phyloP scores from a whole-genome alignment of 2,797 vertebrate species.

The Microctenopoma steveboyesi region DNA sequence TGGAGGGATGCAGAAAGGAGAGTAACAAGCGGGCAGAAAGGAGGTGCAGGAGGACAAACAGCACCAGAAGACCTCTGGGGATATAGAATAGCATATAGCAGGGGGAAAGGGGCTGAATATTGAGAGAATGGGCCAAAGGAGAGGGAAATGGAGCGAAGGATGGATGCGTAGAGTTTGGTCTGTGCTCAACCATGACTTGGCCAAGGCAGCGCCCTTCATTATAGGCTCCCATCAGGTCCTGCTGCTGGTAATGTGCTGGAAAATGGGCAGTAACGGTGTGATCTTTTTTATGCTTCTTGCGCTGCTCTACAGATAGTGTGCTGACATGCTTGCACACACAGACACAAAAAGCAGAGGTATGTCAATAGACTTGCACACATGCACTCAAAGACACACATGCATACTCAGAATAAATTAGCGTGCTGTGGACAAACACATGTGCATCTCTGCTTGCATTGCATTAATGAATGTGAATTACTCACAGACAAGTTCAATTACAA shows the following conservation, averaged over 20 bases:
- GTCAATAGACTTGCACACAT: slow-evolving; percentile 3
- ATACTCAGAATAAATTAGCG: slow-evolving; percentile 15
- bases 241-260: slow-evolving; percentile 79
- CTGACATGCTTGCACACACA: slow-evolving; percentile 20
- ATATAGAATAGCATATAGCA: slow-evolving; percentile 45
- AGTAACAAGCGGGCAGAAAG: slow-evolving; percentile 30
- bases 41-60: slow-evolving; percentile 30
- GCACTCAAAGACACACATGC: not conserved
- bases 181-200: slow-evolving; percentile 75
- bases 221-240: slow-evolving; percentile 74
- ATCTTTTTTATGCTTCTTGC: slow-evolving; percentile 76
- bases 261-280: slow-evolving; percentile 77
- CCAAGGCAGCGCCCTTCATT: slow-evolving; percentile 75
- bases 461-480: slow-evolving; percentile 4
- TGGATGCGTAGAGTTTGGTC: slow-evolving; percentile 66
- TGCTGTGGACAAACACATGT: slow-evolving; percentile 1
- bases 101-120: slow-evolving; percentile 15
- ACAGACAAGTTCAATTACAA: slow-evolving; percentile 1
- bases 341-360: slow-evolving; percentile 8
- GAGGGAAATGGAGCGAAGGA: slow-evolving; percentile 57
- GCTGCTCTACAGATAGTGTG: slow-evolving; percentile 52
- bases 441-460: slow-evolving; percentile 17
- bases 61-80: slow-evolving; percentile 44
- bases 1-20: slow-evolving; percentile 25
- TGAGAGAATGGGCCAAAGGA: slow-evolving; percentile 16